phyloP scores from a whole-genome alignment of 2,113 vertebrate species.

The Scortum barcoo region DNA sequence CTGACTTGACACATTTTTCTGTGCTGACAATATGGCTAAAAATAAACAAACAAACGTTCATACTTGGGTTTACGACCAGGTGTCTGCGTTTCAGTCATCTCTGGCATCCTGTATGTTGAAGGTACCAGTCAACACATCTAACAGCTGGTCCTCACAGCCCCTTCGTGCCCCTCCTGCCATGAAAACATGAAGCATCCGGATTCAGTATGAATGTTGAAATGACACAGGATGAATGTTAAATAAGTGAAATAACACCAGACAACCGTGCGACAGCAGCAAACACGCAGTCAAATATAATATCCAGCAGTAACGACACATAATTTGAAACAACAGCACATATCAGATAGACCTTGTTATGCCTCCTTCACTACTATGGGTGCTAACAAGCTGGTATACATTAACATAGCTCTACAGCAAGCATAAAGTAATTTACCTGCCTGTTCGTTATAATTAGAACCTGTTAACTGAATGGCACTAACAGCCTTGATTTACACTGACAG shows the following conservation, averaged over 20 bases:
- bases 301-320: not conserved
- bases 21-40: not conserved
- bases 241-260: not conserved
- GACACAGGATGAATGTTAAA: not conserved
- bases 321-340: not conserved
- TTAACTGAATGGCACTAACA: not conserved
- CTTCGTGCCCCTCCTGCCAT: conserved; percentile 55
- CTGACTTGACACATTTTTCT: too few species aligned
- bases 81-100: conserved; percentile 95
- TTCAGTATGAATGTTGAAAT: not conserved
- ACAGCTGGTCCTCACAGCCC: conserved; percentile 65
- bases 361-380: conserved; percentile 31
- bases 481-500: not conserved
- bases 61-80: conserved; percentile 92
- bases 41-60: conserved; percentile 50
- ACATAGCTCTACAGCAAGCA: conserved; percentile 42
- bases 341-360: not conserved
- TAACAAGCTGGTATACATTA: conserved; percentile 52
- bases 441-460: not conserved
- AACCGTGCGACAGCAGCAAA: not conserved
- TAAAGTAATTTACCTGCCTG: conserved; percentile 10
- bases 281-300: not conserved
- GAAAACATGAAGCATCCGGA: conserved; percentile 31
- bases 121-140: conserved; percentile 67
- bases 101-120: conserved; percentile 92